Conservation (phyloP, 2,888 invertebrate species). For the Parnassius glacialis region DNA sequence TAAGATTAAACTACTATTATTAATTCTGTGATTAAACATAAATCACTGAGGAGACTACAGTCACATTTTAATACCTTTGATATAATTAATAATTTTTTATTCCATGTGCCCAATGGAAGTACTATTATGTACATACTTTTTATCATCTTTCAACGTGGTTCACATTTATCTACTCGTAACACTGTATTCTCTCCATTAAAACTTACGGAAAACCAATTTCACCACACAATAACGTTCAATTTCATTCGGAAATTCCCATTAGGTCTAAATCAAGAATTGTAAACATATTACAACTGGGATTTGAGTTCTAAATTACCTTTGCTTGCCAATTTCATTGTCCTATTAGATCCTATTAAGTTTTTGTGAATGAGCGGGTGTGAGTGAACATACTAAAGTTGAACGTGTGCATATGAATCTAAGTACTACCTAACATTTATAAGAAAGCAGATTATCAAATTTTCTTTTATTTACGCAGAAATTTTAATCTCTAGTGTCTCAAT, state of each 20-base stretch:
- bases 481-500: too few relatives aligned
- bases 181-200: slow-evolving; percentile 26
- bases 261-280: slow-evolving; percentile 17
- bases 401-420: too few relatives aligned
- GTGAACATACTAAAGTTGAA: too few relatives aligned
- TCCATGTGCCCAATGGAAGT: too few relatives aligned
- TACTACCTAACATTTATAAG: too few relatives aligned
- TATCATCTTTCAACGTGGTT: not conserved
- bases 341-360: not conserved
- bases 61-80: too few relatives aligned
- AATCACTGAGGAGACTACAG: too few relatives aligned
- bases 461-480: too few relatives aligned
- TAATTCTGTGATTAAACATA: too few relatives aligned
- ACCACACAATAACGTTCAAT: slow-evolving; percentile 61
- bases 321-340: slow-evolving; percentile 2
- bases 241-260: slow-evolving; percentile 27
- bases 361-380: not conserved
- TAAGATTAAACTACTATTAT: too few relatives aligned
- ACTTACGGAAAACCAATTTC: slow-evolving; percentile 65
- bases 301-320: slow-evolving; percentile 16
- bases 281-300: slow-evolving; percentile 10
- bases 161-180: not conserved
- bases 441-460: too few relatives aligned
- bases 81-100: too few relatives aligned
- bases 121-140: not conserved